Evolutionary conservation across 2,113 vertebrate species (phyloP), one percentile per base, ranked within the genome.

Genomic region (Malurus melanocephalus): DNA sequence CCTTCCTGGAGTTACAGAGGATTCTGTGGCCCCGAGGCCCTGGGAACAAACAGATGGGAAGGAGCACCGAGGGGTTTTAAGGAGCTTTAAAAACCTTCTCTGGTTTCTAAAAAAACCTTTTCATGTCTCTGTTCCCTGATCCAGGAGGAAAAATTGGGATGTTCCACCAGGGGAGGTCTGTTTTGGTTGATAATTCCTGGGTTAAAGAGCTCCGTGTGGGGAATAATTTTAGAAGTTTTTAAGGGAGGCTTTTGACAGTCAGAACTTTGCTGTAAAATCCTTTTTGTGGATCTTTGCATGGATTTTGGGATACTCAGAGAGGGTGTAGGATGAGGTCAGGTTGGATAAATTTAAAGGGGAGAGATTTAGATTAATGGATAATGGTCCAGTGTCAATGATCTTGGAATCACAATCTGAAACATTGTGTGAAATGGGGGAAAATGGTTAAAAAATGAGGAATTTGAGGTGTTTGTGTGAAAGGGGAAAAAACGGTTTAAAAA

Each of bases 191-290:
- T 13, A 6, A 8, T 22, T 52, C 30, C 48, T 0, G 4, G 27
- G 13, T 43, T 77, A 17, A 27, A 16, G 0, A 32, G n/a, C 18
- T 66, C 56, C 1, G 49, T 0, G 28, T 15, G 28, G 42, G 49
- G 68, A 65, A 48, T 3, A 1, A 28, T 7, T 10, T 1, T 12
- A 7, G 40, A 1, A 3, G 11, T 27, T 12, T 22, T 1, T 2
- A 5, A 9, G 67, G 40, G 49, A 46, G 72, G 62, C 4, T 72
- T 24, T 42, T 12, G 22, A 7, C 32, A 16, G 7, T 45, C 22
- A 4, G 30, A 40, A 9, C 27, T 27, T 16, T 11, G 22, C 53
- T 72, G 33, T n/a, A 11, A 38, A 75, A 67, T 53, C 17, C 14
- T 32, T 62, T 62, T 13, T 13, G 2, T 2, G 10, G 19, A 9